Evolutionary conservation across 2,797 vertebrate species (phyloP).

Genomic region (Fringilla coelebs): DNA sequence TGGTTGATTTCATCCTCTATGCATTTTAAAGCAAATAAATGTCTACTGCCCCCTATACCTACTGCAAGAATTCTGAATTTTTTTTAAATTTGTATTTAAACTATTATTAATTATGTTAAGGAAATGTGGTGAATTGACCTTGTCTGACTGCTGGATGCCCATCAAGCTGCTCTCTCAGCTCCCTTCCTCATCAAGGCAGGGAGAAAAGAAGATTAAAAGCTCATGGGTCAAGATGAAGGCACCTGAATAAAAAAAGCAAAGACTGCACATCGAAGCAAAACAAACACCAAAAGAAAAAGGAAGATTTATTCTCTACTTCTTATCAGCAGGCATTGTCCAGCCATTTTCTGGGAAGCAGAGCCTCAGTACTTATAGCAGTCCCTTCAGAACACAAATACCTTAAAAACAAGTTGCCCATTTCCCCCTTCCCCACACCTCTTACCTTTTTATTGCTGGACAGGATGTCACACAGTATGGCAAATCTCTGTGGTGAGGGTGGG

Average conservation of each 20-base stretch:
- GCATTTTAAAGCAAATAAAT: neutral
- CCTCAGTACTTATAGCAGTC: neutral
- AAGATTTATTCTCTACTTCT: neutral
- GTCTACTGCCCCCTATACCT: neutral
- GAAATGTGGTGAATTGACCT: neutral
- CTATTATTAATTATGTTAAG: neutral
- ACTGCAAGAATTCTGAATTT: neutral
- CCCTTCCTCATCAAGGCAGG: neutral
- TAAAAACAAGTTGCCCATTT: neutral
- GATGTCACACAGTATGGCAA: neutral
- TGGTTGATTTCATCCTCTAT: neutral
- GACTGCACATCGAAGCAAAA: neutral
- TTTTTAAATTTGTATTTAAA: neutral
- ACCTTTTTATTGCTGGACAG: neutral
- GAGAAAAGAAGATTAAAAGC: neutral
- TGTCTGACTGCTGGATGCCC: neutral
- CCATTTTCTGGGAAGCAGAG: neutral
- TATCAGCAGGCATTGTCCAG: neutral
- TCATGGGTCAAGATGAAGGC: neutral
- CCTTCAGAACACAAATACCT: neutral
- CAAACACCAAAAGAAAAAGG: neutral
- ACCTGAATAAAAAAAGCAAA: neutral
- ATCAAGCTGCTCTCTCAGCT: neutral
- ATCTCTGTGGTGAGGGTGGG: neutral
- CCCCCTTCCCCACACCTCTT: neutral